phyloP scores from a whole-genome alignment of 1,140 invertebrate genomes.

The Diuraphis noxia region DNA sequence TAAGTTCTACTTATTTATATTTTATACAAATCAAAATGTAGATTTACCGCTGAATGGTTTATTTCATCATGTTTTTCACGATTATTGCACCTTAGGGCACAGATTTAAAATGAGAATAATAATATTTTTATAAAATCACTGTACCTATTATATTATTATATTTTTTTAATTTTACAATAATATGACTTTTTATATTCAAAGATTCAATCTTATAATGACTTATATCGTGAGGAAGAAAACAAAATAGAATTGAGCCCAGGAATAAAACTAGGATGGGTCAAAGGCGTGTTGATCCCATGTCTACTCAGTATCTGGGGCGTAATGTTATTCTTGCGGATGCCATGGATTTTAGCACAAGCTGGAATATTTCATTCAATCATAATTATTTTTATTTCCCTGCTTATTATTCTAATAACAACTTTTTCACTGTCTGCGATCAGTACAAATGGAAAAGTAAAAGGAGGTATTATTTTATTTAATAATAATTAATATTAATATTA shows the following conservation, averaged over 20 bases:
- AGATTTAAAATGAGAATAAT: too few relatives aligned
- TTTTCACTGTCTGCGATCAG: constrained; percentile 97
- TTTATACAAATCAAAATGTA: too few relatives aligned
- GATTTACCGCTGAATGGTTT: too few relatives aligned
- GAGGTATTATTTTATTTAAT: constrained; percentile 68
- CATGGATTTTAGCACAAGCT: constrained; percentile 83
- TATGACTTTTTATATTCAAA: not conserved
- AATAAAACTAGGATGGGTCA: constrained; percentile 73
- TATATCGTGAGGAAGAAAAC: constrained; percentile 6
- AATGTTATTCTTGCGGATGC: constrained; percentile 81
- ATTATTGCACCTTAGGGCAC: too few relatives aligned
- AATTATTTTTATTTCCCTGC: constrained; percentile 85
- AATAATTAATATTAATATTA: too few relatives aligned
- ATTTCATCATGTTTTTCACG: too few relatives aligned
- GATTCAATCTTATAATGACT: constrained; percentile 31
- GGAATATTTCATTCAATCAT: constrained; percentile 73
- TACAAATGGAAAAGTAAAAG: constrained; percentile 98
- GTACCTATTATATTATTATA: too few relatives aligned
- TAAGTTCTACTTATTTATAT: too few relatives aligned
- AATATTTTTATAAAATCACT: too few relatives aligned
- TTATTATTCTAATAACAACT: constrained; percentile 92
- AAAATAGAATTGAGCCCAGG: constrained; percentile 57
- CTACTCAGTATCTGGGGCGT: constrained; percentile 86
- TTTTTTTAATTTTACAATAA: not conserved
- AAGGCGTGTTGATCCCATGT: constrained; percentile 81